Percentiles rank a stretch among this genome's conserved stretches.
phyloP scores from a whole-genome alignment of 2,113 vertebrate genomes.

The Labeo rohita region DNA sequence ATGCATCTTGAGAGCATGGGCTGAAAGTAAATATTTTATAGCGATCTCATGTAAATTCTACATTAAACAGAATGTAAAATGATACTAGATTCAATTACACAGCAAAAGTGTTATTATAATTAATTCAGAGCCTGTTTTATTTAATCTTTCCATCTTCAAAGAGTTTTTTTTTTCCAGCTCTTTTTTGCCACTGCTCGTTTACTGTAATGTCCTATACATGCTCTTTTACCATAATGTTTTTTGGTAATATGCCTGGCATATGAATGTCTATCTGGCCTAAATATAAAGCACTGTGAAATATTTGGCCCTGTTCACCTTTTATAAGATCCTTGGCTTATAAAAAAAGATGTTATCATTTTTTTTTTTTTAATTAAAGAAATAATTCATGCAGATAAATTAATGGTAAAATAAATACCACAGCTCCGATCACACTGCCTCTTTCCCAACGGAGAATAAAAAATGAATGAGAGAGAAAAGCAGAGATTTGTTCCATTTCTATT shows the following conservation, averaged over 20 bases:
- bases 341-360: background rate
- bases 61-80: conserved; percentile 26
- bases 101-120: background rate
- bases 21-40: conserved; percentile 13
- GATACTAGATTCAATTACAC: background rate
- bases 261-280: background rate
- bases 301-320: background rate
- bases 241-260: background rate
- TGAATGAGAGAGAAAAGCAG: background rate
- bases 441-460: background rate
- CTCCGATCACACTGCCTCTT: background rate
- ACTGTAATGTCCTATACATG: too few species aligned
- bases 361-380: background rate
- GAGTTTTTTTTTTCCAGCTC: background rate
- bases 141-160: conserved; percentile 17
- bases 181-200: background rate
- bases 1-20: background rate
- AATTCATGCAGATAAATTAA: background rate
- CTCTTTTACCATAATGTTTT: background rate
- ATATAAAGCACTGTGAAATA: background rate
- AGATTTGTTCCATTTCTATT: background rate
- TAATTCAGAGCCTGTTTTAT: background rate
- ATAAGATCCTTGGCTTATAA: background rate
- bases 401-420: background rate
- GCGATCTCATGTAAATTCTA: background rate